Evolutionary conservation across 2,113 vertebrate genomes (phyloP).

Genomic region (Hydrolagus affinis): DNA sequence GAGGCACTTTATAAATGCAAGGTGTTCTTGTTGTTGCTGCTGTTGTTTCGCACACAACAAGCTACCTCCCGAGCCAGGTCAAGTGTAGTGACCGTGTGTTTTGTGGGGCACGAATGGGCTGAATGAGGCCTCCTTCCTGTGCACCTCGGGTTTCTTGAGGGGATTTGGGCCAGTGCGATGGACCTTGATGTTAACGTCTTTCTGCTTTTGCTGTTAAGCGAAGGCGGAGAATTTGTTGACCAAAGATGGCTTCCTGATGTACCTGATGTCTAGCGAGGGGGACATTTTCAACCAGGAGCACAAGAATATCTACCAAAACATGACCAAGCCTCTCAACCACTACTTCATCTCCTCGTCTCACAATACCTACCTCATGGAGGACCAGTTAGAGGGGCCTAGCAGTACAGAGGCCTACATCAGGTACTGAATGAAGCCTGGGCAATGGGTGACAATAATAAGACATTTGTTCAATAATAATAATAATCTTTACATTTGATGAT

Average conservation of each 20-base stretch:
- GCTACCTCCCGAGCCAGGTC: too few species aligned
- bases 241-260: conserved; percentile 89
- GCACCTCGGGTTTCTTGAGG: too few species aligned
- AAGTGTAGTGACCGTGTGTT: too few species aligned
- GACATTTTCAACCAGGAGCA: conserved; percentile 68
- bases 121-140: too few species aligned
- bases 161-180: too few species aligned
- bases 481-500: too few species aligned
- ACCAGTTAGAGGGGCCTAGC: conserved; percentile 87
- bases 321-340: conserved; percentile 82
- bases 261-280: conserved; percentile 68
- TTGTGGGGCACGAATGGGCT: too few species aligned
- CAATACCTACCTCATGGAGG: conserved; percentile 90
- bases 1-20: too few species aligned
- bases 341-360: conserved; percentile 93
- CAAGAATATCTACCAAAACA: conserved; percentile 77
- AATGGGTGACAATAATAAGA: too few species aligned
- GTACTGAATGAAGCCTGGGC: conserved; percentile 54
- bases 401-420: conserved; percentile 92
- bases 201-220: conserved; percentile 51
- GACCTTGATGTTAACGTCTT: neutral
- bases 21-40: too few species aligned
- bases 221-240: conserved; percentile 67
- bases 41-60: too few species aligned
- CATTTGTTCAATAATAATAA: too few species aligned